These are phyloP conservation scores for Chaetorhynchus papuensis DNA, from an alignment of 2,113 vertebrate species.

Conservation along the genomic window DNA sequence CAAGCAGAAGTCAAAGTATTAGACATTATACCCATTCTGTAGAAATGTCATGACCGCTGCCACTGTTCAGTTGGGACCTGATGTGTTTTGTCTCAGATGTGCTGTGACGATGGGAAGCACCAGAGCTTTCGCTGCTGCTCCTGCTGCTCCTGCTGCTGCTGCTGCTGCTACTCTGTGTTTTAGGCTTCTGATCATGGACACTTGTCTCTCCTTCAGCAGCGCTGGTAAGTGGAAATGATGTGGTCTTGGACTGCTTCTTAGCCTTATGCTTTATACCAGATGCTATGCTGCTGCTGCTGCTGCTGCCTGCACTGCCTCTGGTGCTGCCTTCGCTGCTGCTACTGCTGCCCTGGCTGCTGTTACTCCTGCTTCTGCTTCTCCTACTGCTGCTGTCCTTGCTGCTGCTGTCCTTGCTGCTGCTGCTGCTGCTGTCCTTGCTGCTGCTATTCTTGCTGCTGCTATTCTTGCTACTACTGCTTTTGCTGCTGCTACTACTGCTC, in stretches of 20 bases:
- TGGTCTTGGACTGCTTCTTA: not conserved
- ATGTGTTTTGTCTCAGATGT: fast-evolving
- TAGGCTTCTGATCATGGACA: not conserved
- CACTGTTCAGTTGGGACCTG: not conserved
- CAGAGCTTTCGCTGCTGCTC: not conserved
- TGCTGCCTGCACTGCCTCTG: not conserved
- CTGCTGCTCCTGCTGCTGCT: not conserved
- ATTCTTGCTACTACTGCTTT: fast-evolving
- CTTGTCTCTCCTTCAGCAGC: not conserved
- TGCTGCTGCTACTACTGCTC: fast-evolving
- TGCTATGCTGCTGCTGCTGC: not conserved
- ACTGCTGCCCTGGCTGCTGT: not conserved
- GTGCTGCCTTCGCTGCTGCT: not conserved
- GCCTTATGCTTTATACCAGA: not conserved
- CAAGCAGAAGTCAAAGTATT: not conserved
- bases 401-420: fast-evolving
- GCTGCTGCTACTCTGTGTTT: not conserved
- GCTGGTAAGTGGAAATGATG: not conserved
- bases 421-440: fast-evolving
- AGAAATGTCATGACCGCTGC: not conserved
- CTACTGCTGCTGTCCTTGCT: fast-evolving
- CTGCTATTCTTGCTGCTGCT: fast-evolving
- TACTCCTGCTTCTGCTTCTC: not conserved
- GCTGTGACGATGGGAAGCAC: not conserved
- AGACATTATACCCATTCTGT: not conserved